A percentile compares a stretch with the other conserved stretches of the same genome.
Conservation (phyloP, 1,140 invertebrate genomes). For the Varroa destructor region DNA sequence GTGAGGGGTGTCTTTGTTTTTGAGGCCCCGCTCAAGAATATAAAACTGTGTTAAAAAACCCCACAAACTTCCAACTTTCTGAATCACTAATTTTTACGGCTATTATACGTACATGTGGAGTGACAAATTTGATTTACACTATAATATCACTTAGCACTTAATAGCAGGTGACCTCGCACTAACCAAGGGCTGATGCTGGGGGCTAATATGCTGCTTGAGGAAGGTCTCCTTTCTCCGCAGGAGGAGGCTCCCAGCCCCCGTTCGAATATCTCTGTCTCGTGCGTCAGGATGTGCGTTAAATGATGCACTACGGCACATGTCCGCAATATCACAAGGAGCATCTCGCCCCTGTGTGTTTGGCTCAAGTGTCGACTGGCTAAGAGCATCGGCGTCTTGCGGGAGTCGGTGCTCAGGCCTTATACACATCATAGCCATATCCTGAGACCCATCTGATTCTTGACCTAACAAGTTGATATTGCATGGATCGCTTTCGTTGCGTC, state of each 20-base stretch:
- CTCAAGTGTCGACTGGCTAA: slow-evolving; percentile 24
- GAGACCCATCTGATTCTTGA: not conserved
- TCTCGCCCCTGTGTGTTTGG: slow-evolving; percentile 5
- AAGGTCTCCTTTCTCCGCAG: slow-evolving; percentile 28
- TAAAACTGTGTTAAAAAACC: too few species aligned
- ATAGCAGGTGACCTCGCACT: not conserved
- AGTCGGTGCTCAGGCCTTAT: slow-evolving; percentile 17
- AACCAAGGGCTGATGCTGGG: slow-evolving; percentile 22
- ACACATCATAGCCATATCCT: not conserved
- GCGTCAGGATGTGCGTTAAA: slow-evolving; percentile 19
- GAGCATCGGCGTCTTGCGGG: slow-evolving; percentile 6
- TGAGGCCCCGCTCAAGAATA: too few species aligned
- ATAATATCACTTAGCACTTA: too few species aligned
- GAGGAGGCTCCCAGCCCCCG: not conserved
- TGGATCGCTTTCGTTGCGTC: slow-evolving; percentile 24
- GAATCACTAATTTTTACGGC: too few species aligned
- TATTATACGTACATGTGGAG: too few species aligned
- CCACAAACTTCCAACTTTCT: too few species aligned
- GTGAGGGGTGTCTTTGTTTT: too few species aligned
- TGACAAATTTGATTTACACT: too few species aligned
- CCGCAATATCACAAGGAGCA: not conserved
- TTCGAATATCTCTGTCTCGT: too few species aligned
- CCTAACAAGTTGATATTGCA: slow-evolving; percentile 24
- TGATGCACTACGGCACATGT: slow-evolving; percentile 22
- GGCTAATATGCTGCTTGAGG: slow-evolving; percentile 19